Base-by-base conservation (phyloP, 2,797 vertebrate species). In the Sebastes elongatus region DNA sequence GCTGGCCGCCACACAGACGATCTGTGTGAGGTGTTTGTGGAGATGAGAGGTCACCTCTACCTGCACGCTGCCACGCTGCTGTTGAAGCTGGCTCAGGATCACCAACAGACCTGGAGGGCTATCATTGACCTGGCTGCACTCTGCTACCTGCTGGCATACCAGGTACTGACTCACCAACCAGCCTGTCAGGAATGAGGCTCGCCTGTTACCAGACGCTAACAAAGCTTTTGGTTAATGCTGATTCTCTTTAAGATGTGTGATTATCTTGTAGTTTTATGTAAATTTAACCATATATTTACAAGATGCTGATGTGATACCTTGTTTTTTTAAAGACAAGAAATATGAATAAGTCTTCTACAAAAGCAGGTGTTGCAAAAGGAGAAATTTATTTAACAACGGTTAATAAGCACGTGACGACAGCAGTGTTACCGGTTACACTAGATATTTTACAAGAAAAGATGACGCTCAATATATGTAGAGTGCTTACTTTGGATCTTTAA, bases 31-130 rank as follows among this genome's bases (percentile, higher is more conserved):
- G 90, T 96, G 49, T 98, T 97, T 82, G 80, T 91, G 74, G 99
- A 99, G 93, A 96, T 98, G 94, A 96, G 94, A 86, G 98, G 97
- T 67, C 99, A 99, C 84, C 96, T 99, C 9, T 99, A 99, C 92
- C 90, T 99, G 94, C 96, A 97, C 64, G 94, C 96, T 61, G 99
- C 96, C 59, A 97, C 96, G 4, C 92, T 98, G 81, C 95, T 99
- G 30, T 87, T 99, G 91, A 99, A 99, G 94, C 95, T 98, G 95
- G 97, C 96, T 38, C 94, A 97, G 73, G 95, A 97, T 49, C 96
- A 90, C 59, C 95, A 97, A 27, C 89, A 96, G 11, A 96, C 96
- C 23, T 99, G 98, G 98, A 97, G 97, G 88, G 95, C 90, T 2
- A 92, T 97, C 22, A 94, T 92, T 30, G 97, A 99, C 82, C 93